phyloP scores from a whole-genome alignment of 1,140 invertebrate species.

The Drosophila seguyi region DNA sequence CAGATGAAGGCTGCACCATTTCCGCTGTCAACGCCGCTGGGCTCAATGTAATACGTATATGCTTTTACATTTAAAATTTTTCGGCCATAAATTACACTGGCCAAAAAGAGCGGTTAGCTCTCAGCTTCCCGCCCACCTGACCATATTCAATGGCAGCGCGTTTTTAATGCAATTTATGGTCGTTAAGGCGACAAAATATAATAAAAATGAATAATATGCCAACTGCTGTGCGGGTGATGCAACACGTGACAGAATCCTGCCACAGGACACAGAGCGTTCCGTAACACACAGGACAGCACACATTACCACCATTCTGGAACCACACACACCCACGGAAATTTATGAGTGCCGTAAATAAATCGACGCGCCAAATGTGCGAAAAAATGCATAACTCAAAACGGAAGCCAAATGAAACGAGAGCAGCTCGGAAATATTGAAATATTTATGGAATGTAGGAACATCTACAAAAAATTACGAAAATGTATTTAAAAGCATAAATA shows the following conservation, averaged over 20 bases:
- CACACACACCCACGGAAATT: slow-evolving; percentile 49
- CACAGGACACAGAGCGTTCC: slow-evolving; percentile 43
- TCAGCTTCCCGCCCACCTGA: slow-evolving; percentile 50
- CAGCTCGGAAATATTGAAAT: slow-evolving; percentile 35
- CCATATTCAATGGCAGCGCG: slow-evolving; percentile 73
- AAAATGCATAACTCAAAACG: slow-evolving; percentile 76
- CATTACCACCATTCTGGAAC: slow-evolving; percentile 15
- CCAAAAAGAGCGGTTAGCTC: slow-evolving; percentile 11
- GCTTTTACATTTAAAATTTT: slow-evolving; percentile 42
- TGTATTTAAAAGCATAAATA: not conserved
- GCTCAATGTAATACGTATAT: slow-evolving; percentile 26
- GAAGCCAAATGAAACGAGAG: slow-evolving; percentile 39
- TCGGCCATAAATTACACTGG: slow-evolving; percentile 39
- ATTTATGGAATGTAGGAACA: slow-evolving; percentile 28
- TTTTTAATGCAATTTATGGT: slow-evolving; percentile 84
- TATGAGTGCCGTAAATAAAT: slow-evolving; percentile 78
- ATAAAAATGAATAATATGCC: slow-evolving; percentile 84
- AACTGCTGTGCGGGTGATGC: slow-evolving; percentile 64
- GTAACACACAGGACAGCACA: slow-evolving; percentile 22
- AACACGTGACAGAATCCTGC: slow-evolving; percentile 76
- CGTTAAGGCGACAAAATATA: slow-evolving; percentile 84
- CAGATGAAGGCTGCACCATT: slow-evolving; percentile 41
- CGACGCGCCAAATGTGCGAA: slow-evolving; percentile 80
- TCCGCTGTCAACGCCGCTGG: slow-evolving; percentile 50
- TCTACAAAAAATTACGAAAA: slow-evolving; percentile 1